Evolutionary conservation across 2,113 vertebrate species (phyloP).

Genomic region (Cynocephalus volans): DNA sequence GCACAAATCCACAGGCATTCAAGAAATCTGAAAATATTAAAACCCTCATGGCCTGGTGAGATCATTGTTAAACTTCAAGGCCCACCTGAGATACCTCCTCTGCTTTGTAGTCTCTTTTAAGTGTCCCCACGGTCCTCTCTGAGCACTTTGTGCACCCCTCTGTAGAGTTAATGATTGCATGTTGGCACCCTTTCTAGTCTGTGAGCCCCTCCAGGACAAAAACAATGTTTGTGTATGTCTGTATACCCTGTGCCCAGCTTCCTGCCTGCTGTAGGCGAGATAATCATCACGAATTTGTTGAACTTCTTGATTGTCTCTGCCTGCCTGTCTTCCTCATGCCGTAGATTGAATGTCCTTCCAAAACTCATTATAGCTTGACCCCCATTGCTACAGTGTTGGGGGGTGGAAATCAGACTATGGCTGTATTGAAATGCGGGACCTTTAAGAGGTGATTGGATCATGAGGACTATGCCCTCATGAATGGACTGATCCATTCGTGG

Average conservation of each 20-base stretch:
- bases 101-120: neutral
- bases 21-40: conserved; percentile 18
- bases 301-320: neutral
- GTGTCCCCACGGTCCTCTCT: neutral
- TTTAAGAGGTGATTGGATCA: too few species aligned
- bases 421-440: too few species aligned
- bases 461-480: too few species aligned
- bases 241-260: neutral
- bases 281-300: neutral
- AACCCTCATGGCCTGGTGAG: neutral
- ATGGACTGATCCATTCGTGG: too few species aligned
- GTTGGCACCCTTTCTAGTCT: neutral
- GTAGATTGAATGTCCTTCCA: too few species aligned
- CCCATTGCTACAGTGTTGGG: too few species aligned
- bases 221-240: neutral
- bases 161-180: neutral
- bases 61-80: neutral
- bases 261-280: neutral
- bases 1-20: neutral
- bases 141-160: neutral
- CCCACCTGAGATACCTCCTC: neutral
- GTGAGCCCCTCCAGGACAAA: neutral
- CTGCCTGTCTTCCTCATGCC: neutral
- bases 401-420: too few species aligned
- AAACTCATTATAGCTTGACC: too few species aligned